Evolutionary conservation across 64 coral and sea anemone species (phyloP).

Genomic region (Montipora sp.): DNA sequence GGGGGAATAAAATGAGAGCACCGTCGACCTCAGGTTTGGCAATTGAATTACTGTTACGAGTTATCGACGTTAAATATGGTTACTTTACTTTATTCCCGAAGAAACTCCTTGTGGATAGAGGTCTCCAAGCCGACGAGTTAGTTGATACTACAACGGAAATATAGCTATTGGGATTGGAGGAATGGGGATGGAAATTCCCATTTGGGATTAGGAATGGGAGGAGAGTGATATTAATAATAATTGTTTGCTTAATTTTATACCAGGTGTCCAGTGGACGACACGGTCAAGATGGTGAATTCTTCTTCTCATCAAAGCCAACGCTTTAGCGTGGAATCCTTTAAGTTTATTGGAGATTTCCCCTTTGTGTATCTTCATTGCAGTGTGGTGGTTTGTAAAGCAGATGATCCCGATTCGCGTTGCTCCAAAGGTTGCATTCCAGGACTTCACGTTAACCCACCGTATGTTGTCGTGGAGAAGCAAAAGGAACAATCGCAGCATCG

Average conservation of each 20-base stretch:
- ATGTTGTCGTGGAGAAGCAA: conserved; percentile 21
- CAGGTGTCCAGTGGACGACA: conserved; percentile 55
- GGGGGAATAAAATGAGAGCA: no score
- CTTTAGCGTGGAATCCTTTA: conserved; percentile 66
- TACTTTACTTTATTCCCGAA: no score
- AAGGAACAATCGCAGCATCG: neutral
- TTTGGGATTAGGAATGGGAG: no score
- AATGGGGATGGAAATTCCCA: no score
- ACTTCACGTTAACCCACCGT: conserved; percentile 39
- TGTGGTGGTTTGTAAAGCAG: conserved; percentile 55
- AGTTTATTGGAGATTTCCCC: conserved; percentile 66
- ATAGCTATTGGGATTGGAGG: no score
- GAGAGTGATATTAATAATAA: neutral
- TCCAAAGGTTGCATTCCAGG: conserved; percentile 63
- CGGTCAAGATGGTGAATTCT: conserved; percentile 20
- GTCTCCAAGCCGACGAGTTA: no score
- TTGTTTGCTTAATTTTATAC: neutral
- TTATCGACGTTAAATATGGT: no score
- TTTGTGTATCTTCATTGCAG: conserved; percentile 74
- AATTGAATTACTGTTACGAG: no score
- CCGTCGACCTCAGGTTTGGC: no score
- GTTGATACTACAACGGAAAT: no score
- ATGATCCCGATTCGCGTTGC: conserved; percentile 55
- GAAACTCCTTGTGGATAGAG: no score
- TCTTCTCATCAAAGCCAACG: conserved; percentile 52